phyloP scores from a whole-genome alignment of 1,140 invertebrate species.

The Drosophila serrata region DNA sequence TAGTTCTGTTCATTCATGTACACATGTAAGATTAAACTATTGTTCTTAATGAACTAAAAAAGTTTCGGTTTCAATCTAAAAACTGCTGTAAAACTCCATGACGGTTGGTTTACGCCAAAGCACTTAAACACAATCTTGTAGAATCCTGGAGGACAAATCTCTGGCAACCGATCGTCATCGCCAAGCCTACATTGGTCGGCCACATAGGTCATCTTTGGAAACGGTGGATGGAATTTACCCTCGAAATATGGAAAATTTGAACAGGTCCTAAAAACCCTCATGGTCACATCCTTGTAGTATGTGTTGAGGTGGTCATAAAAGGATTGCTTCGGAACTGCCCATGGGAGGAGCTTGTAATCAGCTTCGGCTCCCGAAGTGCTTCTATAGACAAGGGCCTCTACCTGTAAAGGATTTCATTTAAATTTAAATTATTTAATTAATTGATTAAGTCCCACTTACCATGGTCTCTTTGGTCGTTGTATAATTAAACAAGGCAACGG shows the following conservation, averaged over 20 bases:
- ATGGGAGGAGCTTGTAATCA: constrained; percentile 39
- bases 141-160: constrained; percentile 40
- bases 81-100: neutral
- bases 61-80: constrained; percentile 6
- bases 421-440: too few relatives aligned
- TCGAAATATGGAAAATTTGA: constrained; percentile 36
- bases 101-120: constrained; percentile 2
- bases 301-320: constrained; percentile 31
- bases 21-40: too few relatives aligned
- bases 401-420: neutral
- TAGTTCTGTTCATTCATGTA: too few relatives aligned
- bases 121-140: constrained; percentile 36
- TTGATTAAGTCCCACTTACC: neutral
- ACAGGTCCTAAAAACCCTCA: constrained; percentile 24
- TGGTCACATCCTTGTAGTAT: constrained; percentile 31
- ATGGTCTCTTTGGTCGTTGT: constrained; percentile 20
- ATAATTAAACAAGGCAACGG: constrained; percentile 1
- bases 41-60: constrained; percentile 3
- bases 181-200: too few relatives aligned
- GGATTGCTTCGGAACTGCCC: constrained; percentile 1
- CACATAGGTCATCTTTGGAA: constrained; percentile 8
- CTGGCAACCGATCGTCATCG: too few relatives aligned
- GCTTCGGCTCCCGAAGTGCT: constrained; percentile 26
- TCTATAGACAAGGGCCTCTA: constrained; percentile 16
- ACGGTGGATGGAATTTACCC: constrained; percentile 35